Percentiles rank a stretch among this genome's conserved stretches.
These are phyloP conservation scores for Platycercus adscitus DNA, from an alignment of 2,113 vertebrate species.

Conservation along the genomic window DNA sequence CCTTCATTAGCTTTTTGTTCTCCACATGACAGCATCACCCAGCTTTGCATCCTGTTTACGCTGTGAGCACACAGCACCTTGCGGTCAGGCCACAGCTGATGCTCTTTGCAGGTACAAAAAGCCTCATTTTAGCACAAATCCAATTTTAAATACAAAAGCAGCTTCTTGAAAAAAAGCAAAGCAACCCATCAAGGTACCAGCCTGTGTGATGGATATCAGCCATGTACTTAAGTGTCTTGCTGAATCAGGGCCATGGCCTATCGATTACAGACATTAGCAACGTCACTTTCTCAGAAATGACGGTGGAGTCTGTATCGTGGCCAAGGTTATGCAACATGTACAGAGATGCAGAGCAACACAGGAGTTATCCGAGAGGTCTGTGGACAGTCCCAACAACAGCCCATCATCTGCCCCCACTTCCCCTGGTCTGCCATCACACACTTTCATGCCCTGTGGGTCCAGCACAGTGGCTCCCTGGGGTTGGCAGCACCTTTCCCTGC, in stretches of 20 bases:
- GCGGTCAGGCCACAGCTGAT: not conserved
- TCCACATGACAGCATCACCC: not conserved
- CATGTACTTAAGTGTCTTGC: not conserved
- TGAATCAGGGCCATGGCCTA: conserved; percentile 38
- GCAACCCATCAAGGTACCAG: not conserved
- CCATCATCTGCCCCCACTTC: accelerated
- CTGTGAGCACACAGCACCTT: not conserved
- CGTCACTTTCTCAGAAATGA: conserved; percentile 44
- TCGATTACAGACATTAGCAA: conserved; percentile 10
- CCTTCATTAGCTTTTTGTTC: not conserved
- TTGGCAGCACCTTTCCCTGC: not conserved
- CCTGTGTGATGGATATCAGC: not conserved
- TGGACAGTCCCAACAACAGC: not conserved
- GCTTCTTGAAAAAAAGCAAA: not conserved
- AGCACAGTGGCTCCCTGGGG: accelerated
- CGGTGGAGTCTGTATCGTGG: not conserved
- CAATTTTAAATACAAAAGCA: not conserved
- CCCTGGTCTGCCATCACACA: not conserved
- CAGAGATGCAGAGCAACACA: not conserved
- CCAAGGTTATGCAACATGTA: not conserved
- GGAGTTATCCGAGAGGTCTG: not conserved
- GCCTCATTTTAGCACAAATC: not conserved
- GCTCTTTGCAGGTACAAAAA: not conserved
- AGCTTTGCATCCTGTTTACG: not conserved
- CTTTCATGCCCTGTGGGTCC: not conserved